A percentile compares a stretch with the other conserved stretches of the same genome.
These are phyloP conservation scores for Galeopsomyia nigrocyanea DNA, from an alignment of 2,888 invertebrate genomes.

Conservation along the genomic window DNA sequence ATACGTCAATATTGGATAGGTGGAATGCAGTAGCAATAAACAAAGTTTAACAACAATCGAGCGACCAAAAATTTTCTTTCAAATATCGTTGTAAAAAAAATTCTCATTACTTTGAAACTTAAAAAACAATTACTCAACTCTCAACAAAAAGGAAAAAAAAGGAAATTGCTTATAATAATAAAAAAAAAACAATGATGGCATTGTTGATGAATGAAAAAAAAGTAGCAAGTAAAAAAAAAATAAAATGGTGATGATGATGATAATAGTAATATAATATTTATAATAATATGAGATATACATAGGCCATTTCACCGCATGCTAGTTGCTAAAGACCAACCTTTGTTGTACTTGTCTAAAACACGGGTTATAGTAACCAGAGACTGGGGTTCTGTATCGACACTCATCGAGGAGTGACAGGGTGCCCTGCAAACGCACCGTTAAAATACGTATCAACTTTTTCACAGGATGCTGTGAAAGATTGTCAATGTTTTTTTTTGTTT, in stretches of 20 bases:
- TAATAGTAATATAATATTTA: slow-evolving; percentile 54
- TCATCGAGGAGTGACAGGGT: slow-evolving; percentile 68
- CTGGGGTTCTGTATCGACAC: slow-evolving; percentile 67
- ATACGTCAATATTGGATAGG: slow-evolving; percentile 19
- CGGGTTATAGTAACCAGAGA: slow-evolving; percentile 69
- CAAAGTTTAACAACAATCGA: slow-evolving; percentile 19
- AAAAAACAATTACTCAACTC: slow-evolving; percentile 18
- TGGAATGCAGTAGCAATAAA: slow-evolving; percentile 22
- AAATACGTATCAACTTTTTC: slow-evolving; percentile 62
- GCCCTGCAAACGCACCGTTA: slow-evolving; percentile 69
- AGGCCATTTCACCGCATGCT: slow-evolving; percentile 69
- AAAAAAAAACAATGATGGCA: slow-evolving; percentile 34
- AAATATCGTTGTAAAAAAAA: not conserved
- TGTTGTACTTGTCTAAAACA: slow-evolving; percentile 68
- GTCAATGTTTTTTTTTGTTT: slow-evolving; percentile 23
- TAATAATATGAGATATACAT: slow-evolving; percentile 58
- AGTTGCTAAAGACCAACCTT: slow-evolving; percentile 69
- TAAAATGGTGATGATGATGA: slow-evolving; percentile 48
- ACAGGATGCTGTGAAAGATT: slow-evolving; percentile 54
- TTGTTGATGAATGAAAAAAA: slow-evolving; percentile 36
- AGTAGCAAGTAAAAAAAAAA: slow-evolving; percentile 33
- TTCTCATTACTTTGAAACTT: slow-evolving; percentile 43
- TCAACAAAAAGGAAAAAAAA: not conserved
- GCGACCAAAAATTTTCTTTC: slow-evolving; percentile 8
- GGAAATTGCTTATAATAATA: slow-evolving; percentile 2